Base-by-base conservation (phyloP, 2,888 invertebrate genomes). In the Hirtodrosophila histrioides region DNA sequence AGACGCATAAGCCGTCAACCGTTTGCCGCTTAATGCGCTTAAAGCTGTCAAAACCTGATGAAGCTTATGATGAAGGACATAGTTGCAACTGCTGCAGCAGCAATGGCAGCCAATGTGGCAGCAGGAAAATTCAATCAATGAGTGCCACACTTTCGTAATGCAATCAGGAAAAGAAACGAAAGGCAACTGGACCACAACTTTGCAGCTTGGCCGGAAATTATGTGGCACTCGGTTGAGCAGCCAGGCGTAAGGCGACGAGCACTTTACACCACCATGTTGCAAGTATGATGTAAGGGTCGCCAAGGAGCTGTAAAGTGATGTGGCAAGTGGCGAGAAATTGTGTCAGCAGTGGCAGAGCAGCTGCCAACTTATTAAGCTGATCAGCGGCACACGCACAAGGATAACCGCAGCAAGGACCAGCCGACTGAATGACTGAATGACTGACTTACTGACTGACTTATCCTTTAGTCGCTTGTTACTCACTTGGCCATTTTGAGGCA, bases 211-310 rank as follows among this genome's bases (percentile, higher is more conserved):
- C 68, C 63, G 72, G 65, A 77, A 69, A 82, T 79, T 55, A 86
- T 86, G 80, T 73, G 80, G 57, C 80, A 78, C 69, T 80, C 67
- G 69, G 76, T 76, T 73, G 70, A 58, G 63, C 84, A 83, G 81
- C 78, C 64, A 83, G 84, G 66, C 76, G 79, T 83, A 60, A 69
- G 61, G 74, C 65, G 58, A 69, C 46, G 39, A 62, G 62, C 56
- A 50, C 60, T 50, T 60, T 36, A 27, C 54, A 40, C 54, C 58
- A 50, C 39, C 24, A 58, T 31, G 17, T 56, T 37, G 35, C 61
- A 46, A 82, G 83, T 61, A 77, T 79, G 75, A 69, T 69, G 75
- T 63, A 69, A 80, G 78, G 9, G 55, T 58, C 40, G 56, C 55
- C 55, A 64, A 33, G 68, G 74, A 70, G 61, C 48, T 49, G 55